Evolutionary conservation across 2,888 invertebrate species (phyloP).

Genomic region (Euproctis similis): DNA sequence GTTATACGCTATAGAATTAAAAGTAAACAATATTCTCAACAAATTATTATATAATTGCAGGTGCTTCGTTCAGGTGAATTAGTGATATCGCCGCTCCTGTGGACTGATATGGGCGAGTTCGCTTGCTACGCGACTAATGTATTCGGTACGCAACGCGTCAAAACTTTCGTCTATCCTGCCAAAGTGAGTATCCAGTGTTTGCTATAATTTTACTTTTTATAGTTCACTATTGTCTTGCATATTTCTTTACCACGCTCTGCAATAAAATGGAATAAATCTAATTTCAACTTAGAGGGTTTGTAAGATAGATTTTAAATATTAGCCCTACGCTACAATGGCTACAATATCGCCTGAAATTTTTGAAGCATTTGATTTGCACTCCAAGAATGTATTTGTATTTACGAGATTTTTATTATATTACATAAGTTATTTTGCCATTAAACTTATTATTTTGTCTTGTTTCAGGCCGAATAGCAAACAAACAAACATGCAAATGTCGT

Average conservation of each 20-base stretch:
- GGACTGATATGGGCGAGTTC: slow-evolving; percentile 90
- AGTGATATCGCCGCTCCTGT: slow-evolving; percentile 81
- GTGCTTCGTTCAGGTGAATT: slow-evolving; percentile 85
- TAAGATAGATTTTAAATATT: too few relatives aligned
- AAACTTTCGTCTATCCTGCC: slow-evolving; percentile 86
- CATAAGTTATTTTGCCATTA: too few relatives aligned
- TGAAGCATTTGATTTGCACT: too few relatives aligned
- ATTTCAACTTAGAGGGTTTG: too few relatives aligned
- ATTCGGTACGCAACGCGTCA: slow-evolving; percentile 75
- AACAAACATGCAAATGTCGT: slow-evolving; percentile 25
- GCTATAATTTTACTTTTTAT: not conserved
- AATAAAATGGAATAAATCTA: too few relatives aligned
- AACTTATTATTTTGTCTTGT: slow-evolving; percentile 17
- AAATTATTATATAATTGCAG: slow-evolving; percentile 32
- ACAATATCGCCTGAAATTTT: too few relatives aligned
- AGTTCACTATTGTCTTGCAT: too few relatives aligned
- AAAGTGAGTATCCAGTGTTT: slow-evolving; percentile 49
- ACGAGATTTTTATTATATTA: too few relatives aligned
- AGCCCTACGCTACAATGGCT: too few relatives aligned
- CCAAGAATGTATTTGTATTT: too few relatives aligned
- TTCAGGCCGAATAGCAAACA: slow-evolving; percentile 45
- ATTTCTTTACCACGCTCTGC: too few relatives aligned
- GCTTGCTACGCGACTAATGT: slow-evolving; percentile 82
- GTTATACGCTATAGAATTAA: not conserved
- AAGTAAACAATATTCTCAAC: too few relatives aligned